These are phyloP conservation scores for Leptoclinus maculatus DNA, from an alignment of 2,797 vertebrate species.

Conservation along the genomic window DNA sequence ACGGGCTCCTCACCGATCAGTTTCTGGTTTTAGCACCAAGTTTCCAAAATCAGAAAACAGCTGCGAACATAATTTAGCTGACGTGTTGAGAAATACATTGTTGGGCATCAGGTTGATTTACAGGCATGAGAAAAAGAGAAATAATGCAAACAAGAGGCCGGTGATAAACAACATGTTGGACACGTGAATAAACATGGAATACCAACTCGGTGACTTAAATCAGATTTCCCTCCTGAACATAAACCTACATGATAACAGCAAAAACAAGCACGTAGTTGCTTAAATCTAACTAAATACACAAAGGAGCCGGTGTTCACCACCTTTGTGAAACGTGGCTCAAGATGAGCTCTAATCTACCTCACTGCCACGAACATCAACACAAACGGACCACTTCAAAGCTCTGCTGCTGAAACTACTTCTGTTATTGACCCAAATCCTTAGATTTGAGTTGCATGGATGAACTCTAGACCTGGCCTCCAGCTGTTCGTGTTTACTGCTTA, in stretches of 20 bases:
- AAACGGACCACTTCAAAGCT: constrained; percentile 73
- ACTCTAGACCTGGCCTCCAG: constrained; percentile 66
- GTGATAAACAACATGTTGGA: constrained; percentile 48
- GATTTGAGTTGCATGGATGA: constrained; percentile 73
- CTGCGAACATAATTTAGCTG: constrained; percentile 49
- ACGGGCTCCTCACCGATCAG: constrained; percentile 45
- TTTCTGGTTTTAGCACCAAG: constrained; percentile 58
- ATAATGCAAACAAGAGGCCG: constrained; percentile 66
- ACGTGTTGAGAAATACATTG: constrained; percentile 54
- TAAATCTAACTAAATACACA: constrained; percentile 68
- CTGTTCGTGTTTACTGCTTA: constrained; percentile 47
- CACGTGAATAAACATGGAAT: constrained; percentile 65
- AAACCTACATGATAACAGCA: constrained; percentile 63
- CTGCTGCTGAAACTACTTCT: constrained; percentile 66
- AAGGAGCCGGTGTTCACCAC: constrained; percentile 62
- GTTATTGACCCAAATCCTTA: constrained; percentile 71
- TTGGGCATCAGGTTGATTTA: constrained; percentile 57
- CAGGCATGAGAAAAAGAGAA: constrained; percentile 71
- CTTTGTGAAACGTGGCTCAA: constrained; percentile 67
- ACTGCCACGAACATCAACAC: constrained; percentile 72
- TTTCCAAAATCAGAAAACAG: constrained; percentile 54
- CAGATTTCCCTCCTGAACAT: constrained; percentile 47
- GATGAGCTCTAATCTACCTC: constrained; percentile 67
- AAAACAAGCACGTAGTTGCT: constrained; percentile 64
- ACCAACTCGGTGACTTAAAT: constrained; percentile 63